Evolutionary conservation across 2,888 invertebrate species (phyloP).

Genomic region (Glaucopsyche alexis): DNA sequence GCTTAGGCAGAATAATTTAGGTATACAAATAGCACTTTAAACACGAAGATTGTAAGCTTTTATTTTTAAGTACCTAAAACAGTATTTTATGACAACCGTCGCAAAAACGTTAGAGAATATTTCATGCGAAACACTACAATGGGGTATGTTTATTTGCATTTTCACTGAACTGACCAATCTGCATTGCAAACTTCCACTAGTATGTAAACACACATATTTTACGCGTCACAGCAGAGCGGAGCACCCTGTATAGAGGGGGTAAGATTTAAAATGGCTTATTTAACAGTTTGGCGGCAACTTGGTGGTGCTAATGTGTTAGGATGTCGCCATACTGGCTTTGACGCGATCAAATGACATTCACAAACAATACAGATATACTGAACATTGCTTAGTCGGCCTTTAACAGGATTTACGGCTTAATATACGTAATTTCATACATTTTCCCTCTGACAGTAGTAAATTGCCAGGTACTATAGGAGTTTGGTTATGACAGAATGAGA

Average conservation of each 20-base stretch:
- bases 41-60: background rate
- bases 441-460: conserved; percentile 30
- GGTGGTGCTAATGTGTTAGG: conserved; percentile 39
- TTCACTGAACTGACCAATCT: conserved; percentile 69
- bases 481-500: background rate
- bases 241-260: background rate
- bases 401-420: conserved; percentile 37
- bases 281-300: conserved; percentile 27
- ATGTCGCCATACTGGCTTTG: conserved; percentile 57
- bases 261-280: conserved; percentile 34
- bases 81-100: conserved; percentile 34
- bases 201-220: conserved; percentile 50
- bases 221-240: background rate
- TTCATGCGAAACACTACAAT: conserved; percentile 50
- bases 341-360: conserved; percentile 56
- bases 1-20: background rate
- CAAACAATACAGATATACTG: conserved; percentile 53
- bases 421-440: conserved; percentile 35
- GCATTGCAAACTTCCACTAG: conserved; percentile 66
- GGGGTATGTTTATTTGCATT: conserved; percentile 61
- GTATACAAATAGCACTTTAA: no score
- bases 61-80: background rate
- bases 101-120: conserved; percentile 39
- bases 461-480: conserved; percentile 34
- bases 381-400: conserved; percentile 38